Base-by-base conservation (phyloP, 2,113 vertebrate species). In the Brienomyrus brachyistius region DNA sequence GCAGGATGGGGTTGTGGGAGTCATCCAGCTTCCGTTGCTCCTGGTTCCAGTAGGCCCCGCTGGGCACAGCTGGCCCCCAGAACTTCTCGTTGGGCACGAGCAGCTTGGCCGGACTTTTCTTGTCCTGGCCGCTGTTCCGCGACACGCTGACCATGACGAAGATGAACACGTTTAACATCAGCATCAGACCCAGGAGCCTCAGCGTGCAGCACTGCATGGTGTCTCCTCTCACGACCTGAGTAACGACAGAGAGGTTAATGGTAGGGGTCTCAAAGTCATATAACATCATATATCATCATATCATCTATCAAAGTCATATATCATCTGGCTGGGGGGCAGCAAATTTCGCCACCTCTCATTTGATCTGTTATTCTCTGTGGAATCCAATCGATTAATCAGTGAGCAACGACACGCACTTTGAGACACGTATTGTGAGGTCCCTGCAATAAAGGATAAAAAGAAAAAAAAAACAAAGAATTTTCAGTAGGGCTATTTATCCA, bases 1-100 rank as follows among this genome's bases (percentile, higher is more conserved):
- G 45, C 48, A 97, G 86, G 48, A 97, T 94, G 0, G 97, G 97
- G 92, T 97, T 99, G 94, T 96, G 93, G 8, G 96, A 82, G 54
- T 94, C 89, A 40, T 98, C 97, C 7, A 99, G 92, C 35, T 94
- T 96, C 91, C 97, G 96, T 86, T 99, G 98, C 90, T 98, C 96
- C 50, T 93, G 95, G 94, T 99, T 99, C 98, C 98, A 99, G 70
- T 97, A 97, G 0, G 97, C 96, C 47, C 92, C 89, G 2, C 95
- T 97, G 90, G 91, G 89, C 8, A 89, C 91, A 0, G 89, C 90
- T n/a, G 92, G 93, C 62, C 89, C 96, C 98, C 98, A 99, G 92
- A 98, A 98, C 17, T 48, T 94, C 90, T 91, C 90, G 2, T 45
- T 92, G 1, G 97, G 95, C 84, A 97, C 91, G 13, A 91, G 91